Base-by-base conservation (phyloP, 2,888 invertebrate species). In the Laothoe populi region DNA sequence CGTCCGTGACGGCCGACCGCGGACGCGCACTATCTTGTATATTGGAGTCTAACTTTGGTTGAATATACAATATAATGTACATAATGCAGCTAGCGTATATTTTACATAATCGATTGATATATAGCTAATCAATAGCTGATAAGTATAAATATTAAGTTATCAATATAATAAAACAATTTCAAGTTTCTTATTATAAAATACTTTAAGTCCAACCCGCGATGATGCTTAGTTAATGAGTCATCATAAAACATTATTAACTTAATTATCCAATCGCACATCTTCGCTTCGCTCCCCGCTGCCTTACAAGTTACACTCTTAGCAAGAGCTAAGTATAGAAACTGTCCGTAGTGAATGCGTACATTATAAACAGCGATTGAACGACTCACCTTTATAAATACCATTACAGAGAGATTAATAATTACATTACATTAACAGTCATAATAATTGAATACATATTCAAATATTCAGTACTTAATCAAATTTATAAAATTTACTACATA, bases 1-100 rank as follows among this genome's bases (percentile, higher is more conserved):
- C 61, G 64, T 59, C 65, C 45, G 53, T 57, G 62, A 26, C 49
- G 16, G n/a, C 16, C 70, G 68, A 66, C 66, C 70, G 71, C 69
- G 31, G 19, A 70, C 76, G 75, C 68, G 69, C 73, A 72, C 70
- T 76, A 77, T 77, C 69, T 78, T 79, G 76, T 78, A 81, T 78
- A 82, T 78, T 81, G 81, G 82, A 86, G 74, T 77, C 77, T 84
- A 83, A 82, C 83, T 86, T 86, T 83, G 83, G 83, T 85, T 84
- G 79, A 79, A 63, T 63, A 38, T 66, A 65, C 62, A 66, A 59
- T 65, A 64, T 64, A 61, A 69, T 53, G 53, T 68, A 69, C 66
- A 69, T 60, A 62, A 68, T 38, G 58, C 46, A 58, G 46, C 46
- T 62, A 58, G 48, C 82, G 77, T 77, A 80, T 76, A 80, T 77